Evolutionary conservation across 2,113 vertebrate species (phyloP).

Genomic region (Nestor notabilis): DNA sequence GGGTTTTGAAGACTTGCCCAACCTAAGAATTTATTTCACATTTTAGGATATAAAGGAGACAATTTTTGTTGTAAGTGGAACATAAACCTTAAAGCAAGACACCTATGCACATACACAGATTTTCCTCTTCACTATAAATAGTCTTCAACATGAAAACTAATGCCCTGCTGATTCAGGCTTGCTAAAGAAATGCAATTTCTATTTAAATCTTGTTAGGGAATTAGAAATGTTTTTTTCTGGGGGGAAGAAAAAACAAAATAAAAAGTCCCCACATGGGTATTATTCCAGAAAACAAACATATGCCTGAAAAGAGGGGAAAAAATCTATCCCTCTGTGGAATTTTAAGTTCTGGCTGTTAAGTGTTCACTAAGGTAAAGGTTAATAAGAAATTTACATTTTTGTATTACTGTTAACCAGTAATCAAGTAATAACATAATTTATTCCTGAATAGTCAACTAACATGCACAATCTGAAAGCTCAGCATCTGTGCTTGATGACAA

Average conservation of each 20-base stretch:
- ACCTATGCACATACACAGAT: not conserved
- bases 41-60: not conserved
- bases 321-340: not conserved
- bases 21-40: not conserved
- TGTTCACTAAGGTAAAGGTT: not conserved
- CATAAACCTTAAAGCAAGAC: not conserved
- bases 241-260: not conserved
- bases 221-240: not conserved
- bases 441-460: not conserved
- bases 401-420: not conserved
- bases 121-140: not conserved
- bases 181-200: constrained; percentile 24
- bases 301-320: not conserved
- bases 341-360: not conserved
- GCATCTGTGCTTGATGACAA: not conserved
- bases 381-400: not conserved
- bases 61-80: not conserved
- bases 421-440: not conserved
- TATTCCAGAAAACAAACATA: not conserved
- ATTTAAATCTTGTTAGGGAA: constrained; percentile 6
- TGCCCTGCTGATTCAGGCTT: constrained; percentile 13
- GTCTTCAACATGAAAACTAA: not conserved
- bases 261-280: not conserved
- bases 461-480: not conserved
- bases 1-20: not conserved